Conservation (phyloP, 2,797 vertebrate genomes). For the Lepus oiostolus region DNA sequence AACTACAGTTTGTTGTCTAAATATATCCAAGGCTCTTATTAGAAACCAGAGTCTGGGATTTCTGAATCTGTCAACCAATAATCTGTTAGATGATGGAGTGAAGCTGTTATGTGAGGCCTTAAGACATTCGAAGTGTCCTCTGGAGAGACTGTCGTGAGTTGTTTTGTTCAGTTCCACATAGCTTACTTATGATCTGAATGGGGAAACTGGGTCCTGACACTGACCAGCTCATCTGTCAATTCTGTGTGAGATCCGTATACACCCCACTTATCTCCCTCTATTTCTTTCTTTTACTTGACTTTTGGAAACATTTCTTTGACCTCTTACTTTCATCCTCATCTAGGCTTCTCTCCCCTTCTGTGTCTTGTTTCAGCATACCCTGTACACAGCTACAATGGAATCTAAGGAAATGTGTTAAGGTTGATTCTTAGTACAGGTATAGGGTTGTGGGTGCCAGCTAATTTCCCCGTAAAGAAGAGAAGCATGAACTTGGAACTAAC, state of each 20-base stretch:
- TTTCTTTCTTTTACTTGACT: neutral
- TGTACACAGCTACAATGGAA: neutral
- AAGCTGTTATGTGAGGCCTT: constrained; percentile 72
- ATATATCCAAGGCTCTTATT: constrained; percentile 48
- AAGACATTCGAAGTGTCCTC: constrained; percentile 49
- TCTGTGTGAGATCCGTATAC: neutral
- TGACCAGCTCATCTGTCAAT: neutral
- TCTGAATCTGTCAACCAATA: constrained; percentile 74
- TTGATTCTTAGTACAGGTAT: neutral
- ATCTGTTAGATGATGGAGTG: constrained; percentile 67
- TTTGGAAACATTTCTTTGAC: neutral
- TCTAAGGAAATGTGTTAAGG: constrained; percentile 32
- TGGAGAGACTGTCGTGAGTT: constrained; percentile 77
- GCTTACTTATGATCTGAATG: neutral
- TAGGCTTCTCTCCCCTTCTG: neutral
- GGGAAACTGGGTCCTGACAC: neutral
- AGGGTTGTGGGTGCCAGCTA: neutral
- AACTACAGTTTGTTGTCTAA: constrained; percentile 53
- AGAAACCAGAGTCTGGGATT: constrained; percentile 59
- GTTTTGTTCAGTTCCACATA: neutral
- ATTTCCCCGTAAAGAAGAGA: constrained; percentile 7
- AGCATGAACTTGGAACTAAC: neutral
- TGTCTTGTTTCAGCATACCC: neutral
- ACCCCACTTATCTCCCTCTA: neutral
- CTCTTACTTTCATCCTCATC: constrained; percentile 22